Conservation (phyloP, 2,113 vertebrate genomes). For the Galbula dea region DNA sequence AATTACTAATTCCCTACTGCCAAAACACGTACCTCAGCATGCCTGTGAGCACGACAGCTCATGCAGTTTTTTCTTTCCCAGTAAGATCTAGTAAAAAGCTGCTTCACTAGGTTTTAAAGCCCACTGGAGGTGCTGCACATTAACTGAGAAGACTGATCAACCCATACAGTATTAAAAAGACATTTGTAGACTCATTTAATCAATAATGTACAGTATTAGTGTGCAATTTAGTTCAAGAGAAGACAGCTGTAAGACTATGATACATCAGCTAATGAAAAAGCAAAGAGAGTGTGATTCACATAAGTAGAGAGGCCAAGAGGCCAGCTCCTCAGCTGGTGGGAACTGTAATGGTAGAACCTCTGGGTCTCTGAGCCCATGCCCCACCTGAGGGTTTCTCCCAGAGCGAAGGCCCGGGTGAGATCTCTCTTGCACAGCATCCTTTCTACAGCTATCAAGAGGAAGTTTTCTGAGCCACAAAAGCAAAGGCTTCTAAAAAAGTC, state of each 20-base stretch:
- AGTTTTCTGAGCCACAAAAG: background rate
- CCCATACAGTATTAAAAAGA: conserved; percentile 56
- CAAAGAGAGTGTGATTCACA: background rate
- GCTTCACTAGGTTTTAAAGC: conserved; percentile 37
- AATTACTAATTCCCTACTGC: background rate
- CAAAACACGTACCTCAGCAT: background rate
- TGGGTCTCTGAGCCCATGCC: background rate
- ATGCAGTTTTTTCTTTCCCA: background rate
- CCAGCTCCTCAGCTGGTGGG: background rate
- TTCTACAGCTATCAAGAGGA: background rate
- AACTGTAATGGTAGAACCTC: background rate
- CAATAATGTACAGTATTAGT: conserved; percentile 61
- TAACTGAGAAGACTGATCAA: conserved; percentile 60
- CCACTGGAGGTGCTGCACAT: conserved; percentile 32
- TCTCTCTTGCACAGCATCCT: background rate
- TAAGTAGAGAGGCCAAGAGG: background rate
- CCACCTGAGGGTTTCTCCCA: background rate
- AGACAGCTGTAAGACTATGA: conserved; percentile 45
- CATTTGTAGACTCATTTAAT: conserved; percentile 68
- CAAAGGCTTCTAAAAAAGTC: background rate
- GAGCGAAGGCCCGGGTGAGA: background rate
- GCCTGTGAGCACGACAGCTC: fast-evolving
- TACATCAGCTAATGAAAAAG: conserved; percentile 46
- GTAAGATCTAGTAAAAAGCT: conserved; percentile 10
- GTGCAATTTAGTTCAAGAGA: conserved; percentile 22